Evolutionary conservation across 2,888 invertebrate species (phyloP).

Genomic region (Graphium colonna): DNA sequence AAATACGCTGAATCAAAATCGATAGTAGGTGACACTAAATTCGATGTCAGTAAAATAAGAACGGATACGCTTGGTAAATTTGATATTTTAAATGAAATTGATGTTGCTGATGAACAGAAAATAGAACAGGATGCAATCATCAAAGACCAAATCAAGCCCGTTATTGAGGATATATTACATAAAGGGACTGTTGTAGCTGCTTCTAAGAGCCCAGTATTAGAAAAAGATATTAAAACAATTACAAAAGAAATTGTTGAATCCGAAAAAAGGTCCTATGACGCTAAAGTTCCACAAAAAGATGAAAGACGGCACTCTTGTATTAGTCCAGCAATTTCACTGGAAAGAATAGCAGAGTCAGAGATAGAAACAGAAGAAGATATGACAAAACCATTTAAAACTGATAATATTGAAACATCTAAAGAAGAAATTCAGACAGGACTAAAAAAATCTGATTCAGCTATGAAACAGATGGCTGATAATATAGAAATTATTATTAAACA

Average conservation of each 20-base stretch:
- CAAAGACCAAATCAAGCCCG: slow-evolving; percentile 65
- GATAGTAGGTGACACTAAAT: slow-evolving; percentile 42
- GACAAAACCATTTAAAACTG: slow-evolving; percentile 31
- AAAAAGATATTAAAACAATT: slow-evolving; percentile 61
- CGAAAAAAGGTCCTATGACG: slow-evolving; percentile 68
- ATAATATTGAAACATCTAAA: slow-evolving; percentile 25
- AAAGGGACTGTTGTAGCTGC: slow-evolving; percentile 63
- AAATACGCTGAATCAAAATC: slow-evolving; percentile 27
- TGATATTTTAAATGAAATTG: slow-evolving; percentile 45
- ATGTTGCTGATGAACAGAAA: slow-evolving; percentile 35
- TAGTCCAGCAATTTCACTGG: slow-evolving; percentile 70
- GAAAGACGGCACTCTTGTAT: slow-evolving; percentile 72
- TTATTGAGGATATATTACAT: slow-evolving; percentile 68
- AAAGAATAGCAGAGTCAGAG: slow-evolving; percentile 72
- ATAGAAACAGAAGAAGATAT: slow-evolving; percentile 66
- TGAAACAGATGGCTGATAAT: slow-evolving; percentile 77
- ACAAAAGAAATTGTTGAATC: slow-evolving; percentile 62
- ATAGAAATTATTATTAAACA: slow-evolving; percentile 76
- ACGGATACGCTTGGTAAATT: slow-evolving; percentile 66
- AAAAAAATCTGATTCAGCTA: slow-evolving; percentile 72
- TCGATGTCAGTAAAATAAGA: slow-evolving; percentile 66
- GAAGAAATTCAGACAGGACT: slow-evolving; percentile 44
- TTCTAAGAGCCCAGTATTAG: slow-evolving; percentile 56
- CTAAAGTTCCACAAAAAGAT: slow-evolving; percentile 69
- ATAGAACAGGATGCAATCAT: slow-evolving; percentile 56